Percentiles rank a stretch among this genome's conserved stretches.
These are phyloP conservation scores for Craniophora ligustri DNA, from an alignment of 2,888 invertebrate species.

Conservation along the genomic window DNA sequence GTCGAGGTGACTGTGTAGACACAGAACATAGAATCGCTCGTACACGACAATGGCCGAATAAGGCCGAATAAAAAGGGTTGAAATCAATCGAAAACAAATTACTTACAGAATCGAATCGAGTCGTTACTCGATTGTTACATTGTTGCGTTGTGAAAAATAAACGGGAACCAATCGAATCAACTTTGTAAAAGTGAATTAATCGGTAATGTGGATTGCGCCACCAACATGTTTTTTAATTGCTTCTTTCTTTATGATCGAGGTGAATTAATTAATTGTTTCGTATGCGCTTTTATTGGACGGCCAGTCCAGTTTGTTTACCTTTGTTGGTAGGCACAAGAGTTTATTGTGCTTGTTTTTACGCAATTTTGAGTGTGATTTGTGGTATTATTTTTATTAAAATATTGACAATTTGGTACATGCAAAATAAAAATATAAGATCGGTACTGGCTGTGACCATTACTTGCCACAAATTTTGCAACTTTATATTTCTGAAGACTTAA, in stretches of 20 bases:
- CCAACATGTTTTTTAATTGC: constrained; percentile 52
- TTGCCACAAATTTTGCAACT: no score
- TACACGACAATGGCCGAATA: constrained; percentile 37
- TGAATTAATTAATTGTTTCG: constrained; percentile 49
- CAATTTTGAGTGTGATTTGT: constrained; percentile 27
- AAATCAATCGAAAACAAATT: constrained; percentile 75
- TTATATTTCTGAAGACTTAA: no score
- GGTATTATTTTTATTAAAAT: no score
- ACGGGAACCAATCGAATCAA: constrained; percentile 68
- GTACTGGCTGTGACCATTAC: no score
- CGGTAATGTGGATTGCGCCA: constrained; percentile 49
- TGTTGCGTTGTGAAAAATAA: constrained; percentile 67
- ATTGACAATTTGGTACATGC: no score
- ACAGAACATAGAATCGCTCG: constrained; percentile 36
- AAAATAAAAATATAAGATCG: no score
- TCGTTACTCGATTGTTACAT: constrained; percentile 73
- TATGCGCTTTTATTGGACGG: constrained; percentile 44
- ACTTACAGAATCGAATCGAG: constrained; percentile 65
- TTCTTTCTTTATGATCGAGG: constrained; percentile 39
- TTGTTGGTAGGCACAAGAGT: constrained; percentile 14
- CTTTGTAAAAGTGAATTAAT: constrained; percentile 70
- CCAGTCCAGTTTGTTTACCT: constrained; percentile 17
- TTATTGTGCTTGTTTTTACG: constrained; percentile 34
- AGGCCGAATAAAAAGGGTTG: constrained; percentile 59
- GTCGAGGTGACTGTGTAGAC: constrained; percentile 40